Evolutionary conservation across 1,140 invertebrate species (phyloP).

Genomic region (Diorhabda elongata): DNA sequence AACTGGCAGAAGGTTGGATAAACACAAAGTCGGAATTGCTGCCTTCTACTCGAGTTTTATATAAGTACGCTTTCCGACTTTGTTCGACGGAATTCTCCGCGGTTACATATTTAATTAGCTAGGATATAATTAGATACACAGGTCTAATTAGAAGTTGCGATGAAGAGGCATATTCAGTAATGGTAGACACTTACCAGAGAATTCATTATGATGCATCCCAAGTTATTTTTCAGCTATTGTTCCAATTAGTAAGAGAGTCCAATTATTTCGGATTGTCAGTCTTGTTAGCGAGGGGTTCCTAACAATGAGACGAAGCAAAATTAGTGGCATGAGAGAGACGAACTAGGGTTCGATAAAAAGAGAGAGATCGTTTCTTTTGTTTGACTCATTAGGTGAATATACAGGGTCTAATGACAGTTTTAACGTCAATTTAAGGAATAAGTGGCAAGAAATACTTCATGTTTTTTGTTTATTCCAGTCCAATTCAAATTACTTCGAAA

Average conservation of each 20-base stretch:
- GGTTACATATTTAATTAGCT: slow-evolving; percentile 44
- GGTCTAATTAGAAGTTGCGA: slow-evolving; percentile 38
- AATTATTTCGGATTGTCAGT: slow-evolving; percentile 22
- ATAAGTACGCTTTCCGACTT: slow-evolving; percentile 37
- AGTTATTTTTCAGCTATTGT: slow-evolving; percentile 23
- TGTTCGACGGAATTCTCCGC: slow-evolving; percentile 38
- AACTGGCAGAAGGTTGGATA: slow-evolving; percentile 41
- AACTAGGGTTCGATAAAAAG: background rate
- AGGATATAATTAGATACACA: slow-evolving; percentile 43
- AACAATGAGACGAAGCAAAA: slow-evolving; percentile 13
- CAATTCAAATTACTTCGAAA: too few relatives aligned
- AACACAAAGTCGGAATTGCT: slow-evolving; percentile 40
- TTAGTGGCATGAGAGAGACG: slow-evolving; percentile 10
- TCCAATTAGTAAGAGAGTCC: slow-evolving; percentile 20
- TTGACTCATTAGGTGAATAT: slow-evolving; percentile 2
- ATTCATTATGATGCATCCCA: slow-evolving; percentile 22
- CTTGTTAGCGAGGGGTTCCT: slow-evolving; percentile 15
- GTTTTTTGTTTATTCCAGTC: too few relatives aligned
- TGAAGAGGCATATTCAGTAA: slow-evolving; percentile 16
- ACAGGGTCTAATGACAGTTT: background rate
- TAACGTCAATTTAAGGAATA: too few relatives aligned
- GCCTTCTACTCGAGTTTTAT: slow-evolving; percentile 42
- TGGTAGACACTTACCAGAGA: slow-evolving; percentile 5
- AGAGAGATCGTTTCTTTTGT: background rate
- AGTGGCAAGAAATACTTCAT: too few relatives aligned